These are phyloP conservation scores for Hypercompe scribonia DNA, from an alignment of 2,888 invertebrate genomes.

Conservation along the genomic window DNA sequence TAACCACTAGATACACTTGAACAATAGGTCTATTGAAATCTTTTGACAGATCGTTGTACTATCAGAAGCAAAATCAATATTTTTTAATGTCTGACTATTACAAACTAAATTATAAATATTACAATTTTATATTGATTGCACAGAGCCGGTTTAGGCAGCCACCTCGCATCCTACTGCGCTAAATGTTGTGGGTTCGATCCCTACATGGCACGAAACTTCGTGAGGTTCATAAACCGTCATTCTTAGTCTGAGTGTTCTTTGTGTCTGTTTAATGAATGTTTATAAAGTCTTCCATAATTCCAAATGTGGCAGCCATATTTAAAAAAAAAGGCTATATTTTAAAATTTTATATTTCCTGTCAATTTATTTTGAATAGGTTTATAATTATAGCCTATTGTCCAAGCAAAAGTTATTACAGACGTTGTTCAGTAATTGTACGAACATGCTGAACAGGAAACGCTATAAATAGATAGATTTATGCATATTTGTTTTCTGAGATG, in stretches of 20 bases:
- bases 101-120: not conserved
- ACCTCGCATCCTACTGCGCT: too few species aligned
- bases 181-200: too few species aligned
- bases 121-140: not conserved
- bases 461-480: conserved; percentile 3
- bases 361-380: not conserved
- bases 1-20: not conserved
- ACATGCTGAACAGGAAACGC: not conserved
- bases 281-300: too few species aligned
- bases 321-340: too few species aligned
- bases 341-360: not conserved
- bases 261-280: too few species aligned
- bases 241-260: too few species aligned
- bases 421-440: not conserved
- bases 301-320: too few species aligned
- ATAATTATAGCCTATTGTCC: not conserved
- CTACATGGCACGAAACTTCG: too few species aligned
- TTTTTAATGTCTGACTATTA: not conserved
- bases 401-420: not conserved
- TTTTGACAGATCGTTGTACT: not conserved
- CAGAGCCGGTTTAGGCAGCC: too few species aligned
- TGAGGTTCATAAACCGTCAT: too few species aligned
- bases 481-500: not conserved
- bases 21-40: not conserved
- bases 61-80: not conserved